Evolutionary conservation across 2,888 invertebrate species (phyloP), one percentile per base, ranked within the genome.

Genomic region (Hemicrepidius hirtus): DNA sequence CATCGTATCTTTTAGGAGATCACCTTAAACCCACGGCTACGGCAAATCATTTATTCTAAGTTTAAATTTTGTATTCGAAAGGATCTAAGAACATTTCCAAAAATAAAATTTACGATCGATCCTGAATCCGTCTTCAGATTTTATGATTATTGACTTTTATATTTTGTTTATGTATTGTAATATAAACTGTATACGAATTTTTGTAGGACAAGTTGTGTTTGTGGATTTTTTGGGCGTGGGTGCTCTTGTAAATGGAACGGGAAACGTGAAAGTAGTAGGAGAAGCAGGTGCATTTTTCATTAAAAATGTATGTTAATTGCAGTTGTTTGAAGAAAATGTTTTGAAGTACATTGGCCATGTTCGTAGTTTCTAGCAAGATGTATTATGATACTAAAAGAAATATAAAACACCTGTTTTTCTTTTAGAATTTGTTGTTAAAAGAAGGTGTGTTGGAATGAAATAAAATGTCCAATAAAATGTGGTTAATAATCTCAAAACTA

Each of bases 41-140:
- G 82, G 88, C 90, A 77, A 91, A 91, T 85, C 91, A 91, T 86
- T 88, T 91, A 84, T 91, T 91, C 87, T 91, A 91, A 88, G 18
- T 35, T 20, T 16, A 65, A 64, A 6, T 21, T 24, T 9, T 24
- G 6, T 13, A 46, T n/a, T 64, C 50, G 32, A 55, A 24, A 32
- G 40, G 55, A 65, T 60, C 59, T 49, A 21, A 53, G 32, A 60
- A 46, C 55, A 21, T 53, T n/a, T 59, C 65, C 35, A 65, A 59
- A 70, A 64, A 59, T 65, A 65, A 46, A 44, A 41, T 37, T 63
- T 59, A 65, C 44, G 60, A 68, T 16, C 16, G 21, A 62, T 64
- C 44, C 46, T 32, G 12, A 68, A 67, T 71, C 71, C 71, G 71
- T 71, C 71, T 71, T 66, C 49, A 62, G 67, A 41, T 16, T 57